Percentiles rank a stretch among this genome's conserved stretches.
Evolutionary conservation across 2,113 vertebrate species (phyloP).

Genomic region (Labeo catla): DNA sequence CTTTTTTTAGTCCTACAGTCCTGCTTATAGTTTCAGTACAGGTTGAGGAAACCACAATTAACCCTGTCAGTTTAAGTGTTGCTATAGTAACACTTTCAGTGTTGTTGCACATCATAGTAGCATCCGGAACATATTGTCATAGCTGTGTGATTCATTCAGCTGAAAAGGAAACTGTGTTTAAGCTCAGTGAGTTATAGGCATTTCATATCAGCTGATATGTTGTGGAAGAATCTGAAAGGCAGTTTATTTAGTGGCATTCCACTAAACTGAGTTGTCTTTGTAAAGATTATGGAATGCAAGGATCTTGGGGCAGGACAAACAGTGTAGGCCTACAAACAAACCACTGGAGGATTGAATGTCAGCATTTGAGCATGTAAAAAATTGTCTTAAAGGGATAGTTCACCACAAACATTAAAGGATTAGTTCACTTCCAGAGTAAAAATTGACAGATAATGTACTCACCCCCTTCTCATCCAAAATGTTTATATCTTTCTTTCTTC

Average conservation of each 20-base stretch:
- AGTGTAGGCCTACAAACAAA: conserved; percentile 13
- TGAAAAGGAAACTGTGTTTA: background rate
- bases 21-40: too few relatives aligned
- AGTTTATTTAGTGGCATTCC: background rate
- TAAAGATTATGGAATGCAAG: background rate
- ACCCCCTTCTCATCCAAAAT: too few relatives aligned
- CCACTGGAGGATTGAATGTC: background rate
- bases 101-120: background rate
- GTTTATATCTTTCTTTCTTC: too few relatives aligned
- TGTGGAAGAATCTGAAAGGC: background rate
- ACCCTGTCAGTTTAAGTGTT: background rate
- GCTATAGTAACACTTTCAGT: conserved; percentile 7
- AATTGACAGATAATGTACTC: too few relatives aligned
- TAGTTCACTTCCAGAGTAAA: too few relatives aligned
- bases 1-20: background rate
- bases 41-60: background rate
- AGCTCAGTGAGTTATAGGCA: background rate
- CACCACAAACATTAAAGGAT: background rate
- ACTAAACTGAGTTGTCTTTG: conserved; percentile 22
- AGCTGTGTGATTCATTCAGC: conserved; percentile 2
- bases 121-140: background rate
- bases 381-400: conserved; percentile 12
- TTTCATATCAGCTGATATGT: background rate
- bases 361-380: background rate
- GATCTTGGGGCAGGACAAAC: background rate